Conservation (phyloP, 2,113 vertebrate genomes). For the Scatophagus argus region DNA sequence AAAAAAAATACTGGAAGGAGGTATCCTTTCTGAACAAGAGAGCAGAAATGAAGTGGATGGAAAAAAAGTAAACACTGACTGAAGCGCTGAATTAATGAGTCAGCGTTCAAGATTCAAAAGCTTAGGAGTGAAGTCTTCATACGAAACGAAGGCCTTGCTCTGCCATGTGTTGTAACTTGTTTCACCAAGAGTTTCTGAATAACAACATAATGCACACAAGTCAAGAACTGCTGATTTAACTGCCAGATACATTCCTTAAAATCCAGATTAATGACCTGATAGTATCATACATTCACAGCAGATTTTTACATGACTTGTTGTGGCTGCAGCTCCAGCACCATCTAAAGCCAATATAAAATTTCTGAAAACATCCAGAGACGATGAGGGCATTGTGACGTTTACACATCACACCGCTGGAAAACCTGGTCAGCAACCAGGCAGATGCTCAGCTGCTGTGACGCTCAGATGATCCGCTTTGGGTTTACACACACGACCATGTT, state of each 20-base stretch:
- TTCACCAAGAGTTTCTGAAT: too few species aligned
- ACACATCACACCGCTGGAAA: neutral
- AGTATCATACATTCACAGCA: neutral
- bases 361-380: neutral
- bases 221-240: conserved; percentile 10
- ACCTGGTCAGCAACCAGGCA: neutral
- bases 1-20: conserved; percentile 1
- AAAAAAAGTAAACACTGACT: neutral
- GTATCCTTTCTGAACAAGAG: neutral
- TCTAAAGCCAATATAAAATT: neutral
- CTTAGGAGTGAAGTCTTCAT: too few species aligned
- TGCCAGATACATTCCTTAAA: neutral
- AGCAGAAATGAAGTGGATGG: neutral
- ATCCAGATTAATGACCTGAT: neutral
- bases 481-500: conserved; percentile 9
- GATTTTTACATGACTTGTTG: conserved; percentile 1
- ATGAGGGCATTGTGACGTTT: neutral
- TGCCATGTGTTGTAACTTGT: too few species aligned
- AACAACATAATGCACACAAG: too few species aligned
- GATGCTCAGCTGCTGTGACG: neutral
- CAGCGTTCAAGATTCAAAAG: too few species aligned
- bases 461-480: conserved; percentile 11
- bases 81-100: too few species aligned
- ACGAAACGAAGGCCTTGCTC: too few species aligned
- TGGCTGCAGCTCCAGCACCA: neutral